These are phyloP conservation scores for Pampus argenteus DNA, from an alignment of 2,797 vertebrate genomes.

Conservation along the genomic window DNA sequence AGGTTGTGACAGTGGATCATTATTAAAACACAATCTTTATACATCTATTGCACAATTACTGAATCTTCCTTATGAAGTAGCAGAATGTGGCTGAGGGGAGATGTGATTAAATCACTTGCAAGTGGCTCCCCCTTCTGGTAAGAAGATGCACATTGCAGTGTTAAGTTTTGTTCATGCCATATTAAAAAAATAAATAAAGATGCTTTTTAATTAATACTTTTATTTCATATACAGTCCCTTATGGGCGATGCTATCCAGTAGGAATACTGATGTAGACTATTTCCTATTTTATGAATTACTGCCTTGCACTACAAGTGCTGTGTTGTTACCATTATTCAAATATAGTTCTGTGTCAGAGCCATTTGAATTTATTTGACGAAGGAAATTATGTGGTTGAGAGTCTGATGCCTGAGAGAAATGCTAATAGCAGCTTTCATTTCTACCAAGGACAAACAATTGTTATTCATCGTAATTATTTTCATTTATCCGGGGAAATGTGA, in stretches of 20 bases:
- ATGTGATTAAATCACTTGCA: not conserved
- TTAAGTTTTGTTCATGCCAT: not conserved
- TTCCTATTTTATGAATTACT: not conserved
- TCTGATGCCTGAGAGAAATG: not conserved
- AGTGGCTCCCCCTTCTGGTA: slow-evolving; percentile 57
- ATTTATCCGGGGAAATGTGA: not conserved
- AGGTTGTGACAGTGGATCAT: too few relatives aligned
- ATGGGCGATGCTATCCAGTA: not conserved
- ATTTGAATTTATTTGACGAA: not conserved
- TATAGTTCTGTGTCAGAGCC: not conserved
- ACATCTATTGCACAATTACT: not conserved
- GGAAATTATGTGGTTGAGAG: not conserved
- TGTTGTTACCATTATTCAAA: too few relatives aligned
- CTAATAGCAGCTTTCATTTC: not conserved
- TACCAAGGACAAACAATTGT: not conserved
- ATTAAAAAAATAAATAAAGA: not conserved
- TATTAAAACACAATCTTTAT: not conserved
- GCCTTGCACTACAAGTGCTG: not conserved
- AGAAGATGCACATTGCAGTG: not conserved
- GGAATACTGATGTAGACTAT: not conserved
- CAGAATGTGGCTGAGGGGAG: not conserved
- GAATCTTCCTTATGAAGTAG: not conserved
- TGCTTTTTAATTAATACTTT: not conserved
- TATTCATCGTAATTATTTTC: not conserved
- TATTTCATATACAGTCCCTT: not conserved